Percentiles rank a stretch among this genome's conserved stretches.
phyloP scores from a whole-genome alignment of 2,888 invertebrate genomes.

The Agriopis marginaria region DNA sequence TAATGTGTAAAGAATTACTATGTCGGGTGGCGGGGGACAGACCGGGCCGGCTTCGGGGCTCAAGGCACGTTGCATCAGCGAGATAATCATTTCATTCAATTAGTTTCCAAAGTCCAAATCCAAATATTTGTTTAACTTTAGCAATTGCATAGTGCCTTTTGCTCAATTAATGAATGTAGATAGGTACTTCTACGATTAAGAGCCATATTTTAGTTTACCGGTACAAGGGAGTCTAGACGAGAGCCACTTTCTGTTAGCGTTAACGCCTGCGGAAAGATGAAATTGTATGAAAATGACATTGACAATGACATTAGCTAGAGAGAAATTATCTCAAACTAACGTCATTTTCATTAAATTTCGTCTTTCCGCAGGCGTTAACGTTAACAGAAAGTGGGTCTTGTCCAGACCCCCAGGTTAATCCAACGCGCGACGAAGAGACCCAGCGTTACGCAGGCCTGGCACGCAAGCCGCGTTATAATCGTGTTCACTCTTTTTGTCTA shows the following conservation, averaged over 20 bases:
- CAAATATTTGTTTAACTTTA: constrained; percentile 72
- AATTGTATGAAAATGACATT: no score
- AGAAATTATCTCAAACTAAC: no score
- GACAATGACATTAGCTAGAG: no score
- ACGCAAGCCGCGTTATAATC: no score
- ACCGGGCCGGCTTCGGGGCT: constrained; percentile 57
- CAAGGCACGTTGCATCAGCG: constrained; percentile 77
- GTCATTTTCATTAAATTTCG: no score
- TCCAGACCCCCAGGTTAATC: no score
- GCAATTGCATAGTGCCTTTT: constrained; percentile 82
- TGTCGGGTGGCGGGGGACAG: constrained; percentile 14
- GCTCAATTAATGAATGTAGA: constrained; percentile 77
- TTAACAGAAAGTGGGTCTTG: no score
- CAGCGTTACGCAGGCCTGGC: not conserved
- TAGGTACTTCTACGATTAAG: constrained; percentile 62
- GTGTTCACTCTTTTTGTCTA: no score
- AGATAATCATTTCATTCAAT: constrained; percentile 57
- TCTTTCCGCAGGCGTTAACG: no score
- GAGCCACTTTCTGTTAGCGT: no score
- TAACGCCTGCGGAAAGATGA: no score
- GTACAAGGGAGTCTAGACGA: no score
- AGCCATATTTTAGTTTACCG: constrained; percentile 59
- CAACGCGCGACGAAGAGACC: constrained; percentile 43
- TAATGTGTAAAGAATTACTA: not conserved
- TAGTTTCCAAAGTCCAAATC: constrained; percentile 67